phyloP scores from a whole-genome alignment of 2,113 vertebrate genomes.

The Hoplias malabaricus region DNA sequence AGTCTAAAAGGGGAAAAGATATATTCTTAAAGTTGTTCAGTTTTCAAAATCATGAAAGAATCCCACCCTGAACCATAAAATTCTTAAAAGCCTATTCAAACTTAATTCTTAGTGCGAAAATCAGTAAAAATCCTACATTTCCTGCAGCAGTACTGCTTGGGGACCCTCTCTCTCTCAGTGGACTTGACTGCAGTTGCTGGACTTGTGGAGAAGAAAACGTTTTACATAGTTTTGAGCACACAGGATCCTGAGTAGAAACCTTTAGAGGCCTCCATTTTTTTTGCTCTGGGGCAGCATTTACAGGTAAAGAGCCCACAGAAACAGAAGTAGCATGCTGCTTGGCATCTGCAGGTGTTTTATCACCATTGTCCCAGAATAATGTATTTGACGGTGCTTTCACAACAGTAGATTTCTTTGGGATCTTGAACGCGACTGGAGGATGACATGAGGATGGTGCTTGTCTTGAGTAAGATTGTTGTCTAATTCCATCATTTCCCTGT shows the following conservation, averaged over 20 bases:
- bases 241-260: neutral
- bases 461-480: neutral
- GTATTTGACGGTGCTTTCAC: neutral
- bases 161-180: neutral
- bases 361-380: neutral
- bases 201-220: neutral
- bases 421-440: slow-evolving; percentile 57
- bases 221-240: neutral
- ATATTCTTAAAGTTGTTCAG: neutral
- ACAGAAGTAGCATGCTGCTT: neutral
- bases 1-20: slow-evolving; percentile 42
- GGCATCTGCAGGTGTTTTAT: neutral
- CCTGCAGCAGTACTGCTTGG: neutral
- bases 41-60: too few species aligned
- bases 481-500: neutral
- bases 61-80: too few species aligned
- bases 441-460: neutral
- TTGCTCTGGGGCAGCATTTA: neutral
- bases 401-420: slow-evolving; percentile 57
- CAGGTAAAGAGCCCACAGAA: neutral
- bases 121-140: too few species aligned
- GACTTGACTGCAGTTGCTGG: neutral
- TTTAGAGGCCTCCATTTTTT: neutral
- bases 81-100: too few species aligned
- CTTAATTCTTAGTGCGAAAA: too few species aligned